Conservation (phyloP, 1,140 invertebrate species). For the Drosophila seguyi region DNA sequence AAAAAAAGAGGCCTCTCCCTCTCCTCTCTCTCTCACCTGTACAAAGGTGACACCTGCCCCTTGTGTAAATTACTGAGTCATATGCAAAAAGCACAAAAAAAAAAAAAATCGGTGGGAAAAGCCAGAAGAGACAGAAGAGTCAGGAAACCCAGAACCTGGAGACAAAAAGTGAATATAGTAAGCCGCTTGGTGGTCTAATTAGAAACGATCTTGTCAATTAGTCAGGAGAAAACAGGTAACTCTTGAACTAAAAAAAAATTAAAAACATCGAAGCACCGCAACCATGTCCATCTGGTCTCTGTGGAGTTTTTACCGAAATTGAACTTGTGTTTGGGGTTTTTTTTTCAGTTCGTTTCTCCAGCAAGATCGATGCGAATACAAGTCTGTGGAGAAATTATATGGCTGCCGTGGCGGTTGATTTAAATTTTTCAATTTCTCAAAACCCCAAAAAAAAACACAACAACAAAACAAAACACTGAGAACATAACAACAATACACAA, state of each 20-base stretch:
- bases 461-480: not conserved
- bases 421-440: slow-evolving; percentile 77
- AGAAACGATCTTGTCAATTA: slow-evolving; percentile 84
- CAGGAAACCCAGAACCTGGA: no score
- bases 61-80: slow-evolving; percentile 69
- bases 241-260: not conserved
- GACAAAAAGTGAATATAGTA: slow-evolving; percentile 22
- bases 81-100: slow-evolving; percentile 50
- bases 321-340: no score
- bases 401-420: slow-evolving; percentile 64
- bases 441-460: slow-evolving; percentile 2
- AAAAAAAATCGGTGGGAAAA: not conserved
- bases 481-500: slow-evolving; percentile 3
- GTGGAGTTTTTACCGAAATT: slow-evolving; percentile 36
- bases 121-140: no score
- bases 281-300: slow-evolving; percentile 59
- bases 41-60: slow-evolving; percentile 65
- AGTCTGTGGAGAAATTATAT: slow-evolving; percentile 59
- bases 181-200: slow-evolving; percentile 82
- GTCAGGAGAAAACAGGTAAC: slow-evolving; percentile 30
- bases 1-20: slow-evolving; percentile 38
- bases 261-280: slow-evolving; percentile 8
- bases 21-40: slow-evolving; percentile 17
- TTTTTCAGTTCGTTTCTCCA: slow-evolving; percentile 5
- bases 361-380: slow-evolving; percentile 78